Percentiles rank a stretch among this genome's conserved stretches.
Conservation (phyloP, 2,113 vertebrate species). For the Anolis carolinensis region DNA sequence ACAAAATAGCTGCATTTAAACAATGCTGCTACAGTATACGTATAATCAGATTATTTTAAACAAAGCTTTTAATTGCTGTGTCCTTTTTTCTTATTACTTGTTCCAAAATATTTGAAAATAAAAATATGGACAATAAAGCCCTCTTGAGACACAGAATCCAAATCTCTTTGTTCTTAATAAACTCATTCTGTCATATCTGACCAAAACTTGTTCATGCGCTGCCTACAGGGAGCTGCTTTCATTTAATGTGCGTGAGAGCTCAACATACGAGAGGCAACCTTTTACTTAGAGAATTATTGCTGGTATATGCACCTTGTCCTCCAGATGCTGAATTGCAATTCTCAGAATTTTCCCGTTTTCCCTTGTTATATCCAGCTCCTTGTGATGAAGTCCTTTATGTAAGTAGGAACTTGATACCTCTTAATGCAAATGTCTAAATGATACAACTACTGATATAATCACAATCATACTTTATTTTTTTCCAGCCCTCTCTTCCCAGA, state of each 20-base stretch:
- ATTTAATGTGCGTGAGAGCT: not conserved
- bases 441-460: too few relatives aligned
- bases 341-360: too few relatives aligned
- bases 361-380: too few relatives aligned
- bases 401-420: too few relatives aligned
- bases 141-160: not conserved
- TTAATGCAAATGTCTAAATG: too few relatives aligned
- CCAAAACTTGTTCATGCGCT: not conserved
- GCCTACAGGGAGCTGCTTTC: not conserved
- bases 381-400: not conserved
- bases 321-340: not conserved
- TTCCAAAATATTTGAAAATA: conserved; percentile 15
- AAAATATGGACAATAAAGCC: conserved; percentile 18
- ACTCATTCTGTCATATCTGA: not conserved
- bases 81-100: conserved; percentile 3
- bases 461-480: too few relatives aligned
- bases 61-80: conserved; percentile 10
- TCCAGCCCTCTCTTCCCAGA: too few relatives aligned
- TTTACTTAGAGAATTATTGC: not conserved
- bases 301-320: not conserved
- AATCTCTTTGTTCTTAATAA: not conserved
- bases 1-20: not conserved
- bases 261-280: not conserved
- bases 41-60: conserved; percentile 6
- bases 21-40: not conserved